These are phyloP conservation scores for Brachypterus glaber DNA, from an alignment of 2,888 invertebrate species.

Conservation along the genomic window DNA sequence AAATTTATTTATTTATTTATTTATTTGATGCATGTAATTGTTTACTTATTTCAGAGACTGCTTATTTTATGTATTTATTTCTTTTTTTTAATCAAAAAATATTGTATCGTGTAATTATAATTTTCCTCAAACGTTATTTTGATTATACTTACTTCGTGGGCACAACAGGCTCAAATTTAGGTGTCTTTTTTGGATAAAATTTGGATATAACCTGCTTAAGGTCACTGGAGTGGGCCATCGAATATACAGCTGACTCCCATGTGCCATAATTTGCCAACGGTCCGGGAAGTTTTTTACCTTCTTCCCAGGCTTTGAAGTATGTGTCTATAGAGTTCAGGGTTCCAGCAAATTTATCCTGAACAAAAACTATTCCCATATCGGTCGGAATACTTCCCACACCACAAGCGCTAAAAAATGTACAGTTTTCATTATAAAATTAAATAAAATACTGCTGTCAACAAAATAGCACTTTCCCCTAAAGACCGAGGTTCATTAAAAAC, in stretches of 20 bases:
- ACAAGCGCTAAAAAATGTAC: conserved; percentile 89
- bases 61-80: too few relatives aligned
- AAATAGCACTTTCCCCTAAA: too few relatives aligned
- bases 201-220: conserved; percentile 55
- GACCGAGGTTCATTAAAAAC: too few relatives aligned
- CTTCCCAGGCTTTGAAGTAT: conserved; percentile 45
- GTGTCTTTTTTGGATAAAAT: conserved; percentile 51
- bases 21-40: too few relatives aligned
- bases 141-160: conserved; percentile 20
- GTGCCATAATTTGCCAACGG: conserved; percentile 71
- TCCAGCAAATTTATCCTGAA: conserved; percentile 70
- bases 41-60: too few relatives aligned
- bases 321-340: conserved; percentile 70
- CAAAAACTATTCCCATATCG: conserved; percentile 75
- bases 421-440: too few relatives aligned
- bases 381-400: conserved; percentile 92
- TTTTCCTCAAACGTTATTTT: too few relatives aligned
- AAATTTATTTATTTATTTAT: too few relatives aligned
- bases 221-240: conserved; percentile 56
- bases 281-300: conserved; percentile 36
- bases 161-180: conserved; percentile 50
- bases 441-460: too few relatives aligned
- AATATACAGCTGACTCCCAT: conserved; percentile 79
- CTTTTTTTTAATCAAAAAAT: too few relatives aligned
- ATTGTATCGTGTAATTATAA: too few relatives aligned